Evolutionary conservation across 1,140 invertebrate genomes (phyloP).

Genomic region (Steinernema khuongi): DNA sequence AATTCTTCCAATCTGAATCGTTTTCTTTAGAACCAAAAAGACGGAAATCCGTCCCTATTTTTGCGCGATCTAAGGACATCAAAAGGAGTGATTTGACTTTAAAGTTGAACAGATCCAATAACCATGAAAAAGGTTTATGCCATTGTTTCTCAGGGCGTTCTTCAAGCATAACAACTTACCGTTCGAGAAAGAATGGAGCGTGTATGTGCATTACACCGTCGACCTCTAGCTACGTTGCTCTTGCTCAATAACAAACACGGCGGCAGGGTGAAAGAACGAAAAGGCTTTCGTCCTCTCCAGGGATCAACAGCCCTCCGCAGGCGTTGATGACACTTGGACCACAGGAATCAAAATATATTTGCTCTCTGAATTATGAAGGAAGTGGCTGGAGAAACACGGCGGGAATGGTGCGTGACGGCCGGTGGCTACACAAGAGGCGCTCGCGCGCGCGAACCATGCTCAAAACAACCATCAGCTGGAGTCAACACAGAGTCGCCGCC

Average conservation of each 20-base stretch:
- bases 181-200: slow-evolving; percentile 6
- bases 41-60: too few species aligned
- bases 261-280: not conserved
- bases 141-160: too few species aligned
- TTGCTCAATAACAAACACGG: not conserved
- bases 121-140: too few species aligned
- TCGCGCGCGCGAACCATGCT: not conserved
- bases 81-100: too few species aligned
- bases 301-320: too few species aligned
- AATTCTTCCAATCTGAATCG: too few species aligned
- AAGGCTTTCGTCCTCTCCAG: not conserved
- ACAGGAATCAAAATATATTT: not conserved
- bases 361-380: not conserved
- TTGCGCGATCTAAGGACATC: too few species aligned
- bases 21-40: too few species aligned
- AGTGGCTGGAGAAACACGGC: not conserved
- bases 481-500: not conserved
- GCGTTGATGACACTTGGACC: too few species aligned
- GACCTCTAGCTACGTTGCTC: too few species aligned
- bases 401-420: not conserved
- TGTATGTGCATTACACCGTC: not conserved
- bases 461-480: not conserved
- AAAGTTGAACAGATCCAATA: too few species aligned
- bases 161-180: not conserved
- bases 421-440: slow-evolving; percentile 10